A percentile compares a stretch with the other conserved stretches of the same genome.
Conservation (phyloP, 1,140 invertebrate genomes). For the Halotydeus destructor region DNA sequence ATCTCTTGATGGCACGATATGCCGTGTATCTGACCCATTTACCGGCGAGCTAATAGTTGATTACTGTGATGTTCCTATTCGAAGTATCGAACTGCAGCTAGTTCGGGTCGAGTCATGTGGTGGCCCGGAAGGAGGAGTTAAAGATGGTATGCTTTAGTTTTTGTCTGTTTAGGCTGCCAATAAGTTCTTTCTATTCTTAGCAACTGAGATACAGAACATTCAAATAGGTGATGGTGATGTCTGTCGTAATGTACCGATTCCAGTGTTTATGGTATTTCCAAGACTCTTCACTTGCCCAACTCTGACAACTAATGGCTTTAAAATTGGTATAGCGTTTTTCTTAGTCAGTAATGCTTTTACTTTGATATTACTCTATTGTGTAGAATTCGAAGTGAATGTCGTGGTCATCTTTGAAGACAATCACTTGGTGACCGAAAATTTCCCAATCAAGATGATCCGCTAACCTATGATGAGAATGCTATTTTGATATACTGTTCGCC, state of each 20-base stretch:
- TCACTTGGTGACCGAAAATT: conserved; percentile 85
- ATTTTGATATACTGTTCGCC: too few species aligned
- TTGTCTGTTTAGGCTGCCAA: not conserved
- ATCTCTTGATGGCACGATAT: conserved; percentile 53
- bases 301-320: conserved; percentile 71
- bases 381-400: conserved; percentile 90
- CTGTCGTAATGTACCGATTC: conserved; percentile 50
- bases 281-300: conserved; percentile 86
- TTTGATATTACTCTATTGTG: conserved; percentile 27
- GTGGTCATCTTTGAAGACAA: conserved; percentile 82
- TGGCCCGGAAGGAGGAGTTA: conserved; percentile 76
- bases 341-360: conserved; percentile 13
- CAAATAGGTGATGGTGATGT: conserved; percentile 88
- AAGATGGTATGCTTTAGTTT: conserved; percentile 45
- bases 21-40: conserved; percentile 61
- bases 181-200: conserved; percentile 27
- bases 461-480: too few species aligned
- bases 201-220: conserved; percentile 93
- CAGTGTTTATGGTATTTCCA: conserved; percentile 88
- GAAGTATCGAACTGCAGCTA: conserved; percentile 82
- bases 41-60: conserved; percentile 62
- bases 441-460: conserved; percentile 54
- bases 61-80: conserved; percentile 52
- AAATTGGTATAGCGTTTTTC: conserved; percentile 49
- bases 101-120: conserved; percentile 88